Evolutionary conservation across 2,888 invertebrate species (phyloP).

Genomic region (Myopa testacea): DNA sequence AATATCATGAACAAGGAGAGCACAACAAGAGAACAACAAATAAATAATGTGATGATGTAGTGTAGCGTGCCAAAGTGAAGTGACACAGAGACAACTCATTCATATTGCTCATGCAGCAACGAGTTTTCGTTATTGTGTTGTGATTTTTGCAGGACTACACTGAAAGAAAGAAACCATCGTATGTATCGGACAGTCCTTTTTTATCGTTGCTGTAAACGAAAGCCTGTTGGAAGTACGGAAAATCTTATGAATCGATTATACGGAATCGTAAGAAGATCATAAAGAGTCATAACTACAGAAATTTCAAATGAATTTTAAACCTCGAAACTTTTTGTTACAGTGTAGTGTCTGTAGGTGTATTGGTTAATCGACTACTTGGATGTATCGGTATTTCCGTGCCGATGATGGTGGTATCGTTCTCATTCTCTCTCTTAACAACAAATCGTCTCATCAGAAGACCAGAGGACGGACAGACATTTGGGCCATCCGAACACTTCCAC

Average conservation of each 20-base stretch:
- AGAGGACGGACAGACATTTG: not conserved
- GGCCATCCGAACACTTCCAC: conserved; percentile 10
- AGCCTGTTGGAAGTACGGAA: no score
- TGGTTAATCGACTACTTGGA: no score
- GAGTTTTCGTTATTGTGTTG: not conserved
- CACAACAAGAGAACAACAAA: not conserved
- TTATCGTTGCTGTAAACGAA: no score
- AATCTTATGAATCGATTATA: no score
- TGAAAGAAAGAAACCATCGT: no score
- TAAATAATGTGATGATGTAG: no score
- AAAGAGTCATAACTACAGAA: not conserved
- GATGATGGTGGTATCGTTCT: not conserved
- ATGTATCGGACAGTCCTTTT: no score
- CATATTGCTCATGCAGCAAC: not conserved
- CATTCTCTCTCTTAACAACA: conserved; percentile 17
- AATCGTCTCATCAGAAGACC: not conserved
- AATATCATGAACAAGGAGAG: not conserved
- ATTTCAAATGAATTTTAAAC: not conserved
- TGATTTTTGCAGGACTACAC: no score
- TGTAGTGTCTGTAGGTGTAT: not conserved
- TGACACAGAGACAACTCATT: not conserved
- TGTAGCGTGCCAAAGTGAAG: no score
- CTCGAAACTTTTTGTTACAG: not conserved
- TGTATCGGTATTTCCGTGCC: no score
- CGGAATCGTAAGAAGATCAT: no score